Base-by-base conservation (phyloP, 1,140 invertebrate genomes). In the Cataglyphis hispanica region DNA sequence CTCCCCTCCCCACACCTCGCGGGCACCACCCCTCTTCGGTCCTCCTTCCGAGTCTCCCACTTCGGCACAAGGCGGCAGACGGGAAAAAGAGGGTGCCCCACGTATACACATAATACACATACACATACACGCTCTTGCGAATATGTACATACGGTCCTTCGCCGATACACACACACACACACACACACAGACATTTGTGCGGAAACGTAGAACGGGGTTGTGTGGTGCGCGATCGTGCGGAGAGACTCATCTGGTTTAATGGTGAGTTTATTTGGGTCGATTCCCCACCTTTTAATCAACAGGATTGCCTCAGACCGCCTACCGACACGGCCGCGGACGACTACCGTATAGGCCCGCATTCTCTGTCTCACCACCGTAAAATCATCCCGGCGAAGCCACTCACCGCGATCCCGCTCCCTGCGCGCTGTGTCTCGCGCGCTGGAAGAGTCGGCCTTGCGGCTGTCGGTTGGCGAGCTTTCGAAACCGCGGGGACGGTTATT, bases 201-300 rank as follows among this genome's bases (percentile, higher is more conserved):
- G 85, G 67, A 88, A 89, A 90, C 84, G 89, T 89, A 50, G 84
- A 83, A 86, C 56, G 78, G 56, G 86, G 60, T 84, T 88, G 46
- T 46, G 43, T 50, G 56, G 87, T 90, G 87, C 53, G 75, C 86
- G 90, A 91, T 91, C 90, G 91, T 88, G 90, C 84, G 85, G 84
- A 76, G 87, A 91, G 90, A 91, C 91, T 92, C 91, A 91, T 92
- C 89, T 91, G 89, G 91, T 91, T 91, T 92, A 92, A 92, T 92
- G 89, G 89, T 50, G 88, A 88, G 89, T 92, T 92, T 92, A 92
- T 92, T 92, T 92, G 87, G 88, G 86, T 91, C 91, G 89, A 91
- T 91, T 91, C 91, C 91, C 91, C 90, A 92, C 89, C 91, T 92
- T 92, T 92, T 91, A 92, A 92, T 92, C 91, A 92, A 91, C 87